These are phyloP conservation scores for Macrobrachium nipponense DNA, from an alignment of 1,140 invertebrate genomes.

Conservation along the genomic window DNA sequence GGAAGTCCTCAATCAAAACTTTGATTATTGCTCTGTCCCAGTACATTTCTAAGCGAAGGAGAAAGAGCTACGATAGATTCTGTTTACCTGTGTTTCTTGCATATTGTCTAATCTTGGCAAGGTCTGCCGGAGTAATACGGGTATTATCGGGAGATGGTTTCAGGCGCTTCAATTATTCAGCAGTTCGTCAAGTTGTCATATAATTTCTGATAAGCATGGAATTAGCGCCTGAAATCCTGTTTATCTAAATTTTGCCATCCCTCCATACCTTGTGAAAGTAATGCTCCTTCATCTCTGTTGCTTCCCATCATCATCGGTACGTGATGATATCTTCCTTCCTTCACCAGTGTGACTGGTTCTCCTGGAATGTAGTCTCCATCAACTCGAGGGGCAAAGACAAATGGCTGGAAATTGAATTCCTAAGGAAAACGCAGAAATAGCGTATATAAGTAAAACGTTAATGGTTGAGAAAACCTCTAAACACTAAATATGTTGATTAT, in stretches of 20 bases:
- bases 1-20: conserved; percentile 35
- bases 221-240: no score
- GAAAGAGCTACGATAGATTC: no score
- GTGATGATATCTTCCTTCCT: conserved; percentile 41
- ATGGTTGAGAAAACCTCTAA: neutral
- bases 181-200: no score
- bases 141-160: no score
- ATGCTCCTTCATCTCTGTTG: conserved; percentile 55
- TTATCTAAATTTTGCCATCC: no score
- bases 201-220: no score
- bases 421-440: neutral
- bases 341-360: conserved; percentile 50
- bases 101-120: no score
- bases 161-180: no score
- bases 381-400: conserved; percentile 56
- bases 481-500: neutral
- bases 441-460: neutral
- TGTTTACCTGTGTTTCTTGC: no score
- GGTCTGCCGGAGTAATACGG: no score
- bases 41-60: conserved; percentile 41
- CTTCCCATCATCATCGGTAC: conserved; percentile 51
- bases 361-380: conserved; percentile 58
- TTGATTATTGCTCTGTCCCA: conserved; percentile 27
- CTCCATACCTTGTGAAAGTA: no score
- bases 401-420: conserved; percentile 55